Evolutionary conservation across 37 sponge, comb jelly and placozoan genomes (phyloP), one percentile per base, ranked within the genome.

Genomic region (Ianthella basta): DNA sequence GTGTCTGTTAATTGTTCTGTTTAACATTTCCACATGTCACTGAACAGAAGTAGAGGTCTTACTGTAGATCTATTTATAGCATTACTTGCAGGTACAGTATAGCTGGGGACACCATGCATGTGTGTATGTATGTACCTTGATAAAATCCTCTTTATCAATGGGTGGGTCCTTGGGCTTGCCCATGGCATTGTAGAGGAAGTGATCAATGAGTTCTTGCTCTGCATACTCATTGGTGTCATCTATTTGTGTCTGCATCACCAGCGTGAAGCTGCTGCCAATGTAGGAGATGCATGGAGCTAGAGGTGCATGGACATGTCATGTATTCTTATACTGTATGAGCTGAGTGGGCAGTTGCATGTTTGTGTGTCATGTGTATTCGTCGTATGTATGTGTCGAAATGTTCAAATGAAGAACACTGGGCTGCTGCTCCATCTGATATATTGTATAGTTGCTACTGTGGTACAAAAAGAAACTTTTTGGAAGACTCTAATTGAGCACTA

Each of bases 221-320:
- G 83, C 79, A 19, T 65, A 56, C 25, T 88, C 88, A 1, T 77
- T 78, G 36, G 61, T 34, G 8, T 79, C 84, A 65, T 35, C 5
- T 3, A 44, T 14, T 25, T 19, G 44, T 2, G 78, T 75, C n/a
- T 40, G 54, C 53, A 75, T 32, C 54, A 75, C 78, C 25, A 75
- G 40, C 15, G 78, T 75, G 25, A 75, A 75, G 40, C 78, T 53
- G 40, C 78, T 75, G 73, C 14, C 8, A 21, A 16, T 16, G 23
- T 10, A 10, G 6, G 23, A n/a, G n/a, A n/a, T 29, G 23, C 23
- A 10, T 29, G 59, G 29, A 64, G 66, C 23, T 16, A 18, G 15
- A 56, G 16, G 18, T 30, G 44, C 44, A 77, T 3, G 38, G n/a
- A n/a, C 38, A 1, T 25, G 55, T 25, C 13, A 14, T 33, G 21